These are phyloP conservation scores for Chionodraco myersi DNA, from an alignment of 2,113 vertebrate genomes.

Conservation along the genomic window DNA sequence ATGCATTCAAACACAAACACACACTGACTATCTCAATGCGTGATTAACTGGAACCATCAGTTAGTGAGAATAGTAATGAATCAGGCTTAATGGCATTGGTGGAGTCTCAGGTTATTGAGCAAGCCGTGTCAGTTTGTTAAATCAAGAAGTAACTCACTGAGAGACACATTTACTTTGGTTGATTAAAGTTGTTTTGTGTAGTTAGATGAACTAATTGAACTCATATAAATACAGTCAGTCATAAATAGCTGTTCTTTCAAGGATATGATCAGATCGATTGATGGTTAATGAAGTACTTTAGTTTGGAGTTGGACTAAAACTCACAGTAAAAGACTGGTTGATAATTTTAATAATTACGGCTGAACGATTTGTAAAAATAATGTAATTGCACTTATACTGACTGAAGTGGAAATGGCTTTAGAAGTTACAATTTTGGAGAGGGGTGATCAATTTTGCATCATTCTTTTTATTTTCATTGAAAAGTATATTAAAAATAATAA, in stretches of 20 bases:
- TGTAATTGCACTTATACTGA: too few relatives aligned
- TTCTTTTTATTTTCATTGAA: too few relatives aligned
- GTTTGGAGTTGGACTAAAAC: too few relatives aligned
- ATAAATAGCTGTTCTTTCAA: neutral
- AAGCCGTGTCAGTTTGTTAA: constrained; percentile 29
- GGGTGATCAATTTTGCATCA: too few relatives aligned
- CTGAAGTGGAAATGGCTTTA: too few relatives aligned
- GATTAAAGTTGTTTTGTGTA: neutral
- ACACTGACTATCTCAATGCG: neutral
- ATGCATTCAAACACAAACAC: neutral
- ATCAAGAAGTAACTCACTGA: constrained; percentile 10
- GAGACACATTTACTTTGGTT: neutral
- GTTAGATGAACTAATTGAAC: neutral
- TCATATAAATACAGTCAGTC: neutral
- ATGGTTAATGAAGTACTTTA: neutral
- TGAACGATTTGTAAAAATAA: too few relatives aligned
- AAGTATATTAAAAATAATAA: too few relatives aligned
- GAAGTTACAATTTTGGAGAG: too few relatives aligned
- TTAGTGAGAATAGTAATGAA: constrained; percentile 45
- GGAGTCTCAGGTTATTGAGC: constrained; percentile 45
- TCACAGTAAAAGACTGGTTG: too few relatives aligned
- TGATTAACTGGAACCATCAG: constrained; percentile 47
- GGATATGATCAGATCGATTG: neutral
- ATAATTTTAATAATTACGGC: too few relatives aligned
- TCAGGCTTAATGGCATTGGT: constrained; percentile 40